These are phyloP conservation scores for Anthopleura xanthogrammica DNA, from an alignment of 92 coral and sea anemone genomes.

Conservation along the genomic window DNA sequence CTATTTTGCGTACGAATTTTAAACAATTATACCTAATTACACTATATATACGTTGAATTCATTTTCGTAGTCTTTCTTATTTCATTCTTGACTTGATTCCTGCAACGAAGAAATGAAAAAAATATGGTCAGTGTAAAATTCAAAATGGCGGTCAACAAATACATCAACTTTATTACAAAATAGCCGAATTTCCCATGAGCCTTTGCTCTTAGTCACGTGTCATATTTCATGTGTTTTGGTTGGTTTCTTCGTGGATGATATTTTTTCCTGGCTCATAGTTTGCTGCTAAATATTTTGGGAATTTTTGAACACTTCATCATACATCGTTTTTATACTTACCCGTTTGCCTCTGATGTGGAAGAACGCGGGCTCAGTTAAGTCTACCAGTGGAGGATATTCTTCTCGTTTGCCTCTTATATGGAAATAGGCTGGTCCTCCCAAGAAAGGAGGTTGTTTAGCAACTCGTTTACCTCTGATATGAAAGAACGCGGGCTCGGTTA, in stretches of 20 bases:
- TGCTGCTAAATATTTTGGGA: no score
- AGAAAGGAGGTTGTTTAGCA: constrained; percentile 36
- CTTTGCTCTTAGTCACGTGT: background rate
- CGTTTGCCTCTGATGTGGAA: constrained; percentile 41
- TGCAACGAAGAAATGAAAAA: background rate
- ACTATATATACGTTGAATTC: background rate
- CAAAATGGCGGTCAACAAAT: background rate
- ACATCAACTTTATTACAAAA: background rate
- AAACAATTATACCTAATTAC: background rate
- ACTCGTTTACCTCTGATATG: constrained; percentile 43
- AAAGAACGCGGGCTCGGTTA: constrained; percentile 40
- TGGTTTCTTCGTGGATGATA: background rate
- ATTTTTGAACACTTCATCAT: no score
- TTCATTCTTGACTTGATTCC: constrained; percentile 1
- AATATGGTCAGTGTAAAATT: background rate
- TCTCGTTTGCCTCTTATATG: constrained; percentile 41
- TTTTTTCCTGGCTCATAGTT: no score
- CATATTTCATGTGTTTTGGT: background rate
- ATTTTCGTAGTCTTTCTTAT: background rate
- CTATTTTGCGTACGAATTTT: background rate
- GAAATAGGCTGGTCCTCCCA: constrained; percentile 32
- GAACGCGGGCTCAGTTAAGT: constrained; percentile 33
- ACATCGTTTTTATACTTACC: constrained; percentile 11
- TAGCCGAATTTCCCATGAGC: background rate
- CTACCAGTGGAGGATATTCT: constrained; percentile 22